phyloP scores from a whole-genome alignment of 2,888 invertebrate species.

The Philaethria dido region DNA sequence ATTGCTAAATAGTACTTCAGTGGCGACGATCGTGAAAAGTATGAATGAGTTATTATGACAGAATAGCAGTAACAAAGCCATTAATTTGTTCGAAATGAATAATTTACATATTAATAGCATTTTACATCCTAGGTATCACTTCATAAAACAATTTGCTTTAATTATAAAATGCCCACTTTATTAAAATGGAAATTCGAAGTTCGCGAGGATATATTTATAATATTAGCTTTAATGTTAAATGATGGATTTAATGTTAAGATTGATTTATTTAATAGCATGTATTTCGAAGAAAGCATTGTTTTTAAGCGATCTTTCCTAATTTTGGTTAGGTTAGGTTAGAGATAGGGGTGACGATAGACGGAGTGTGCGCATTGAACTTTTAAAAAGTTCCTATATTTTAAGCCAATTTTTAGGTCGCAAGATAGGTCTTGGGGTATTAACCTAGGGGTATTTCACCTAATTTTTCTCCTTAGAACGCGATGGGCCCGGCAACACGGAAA shows the following conservation, averaged over 20 bases:
- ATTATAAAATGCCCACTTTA: constrained; percentile 20
- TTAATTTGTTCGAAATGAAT: constrained; percentile 33
- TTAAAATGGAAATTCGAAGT: constrained; percentile 7
- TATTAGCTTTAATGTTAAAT: neutral
- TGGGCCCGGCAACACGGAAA: no score
- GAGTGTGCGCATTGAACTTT: no score
- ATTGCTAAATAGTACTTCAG: constrained; percentile 21
- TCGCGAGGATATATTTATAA: neutral
- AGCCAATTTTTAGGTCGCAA: no score
- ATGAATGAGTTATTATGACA: constrained; percentile 30
- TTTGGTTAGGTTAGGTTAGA: no score
- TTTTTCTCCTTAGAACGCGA: no score
- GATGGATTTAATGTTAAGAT: neutral
- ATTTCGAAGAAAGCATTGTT: no score
- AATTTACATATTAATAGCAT: constrained; percentile 30
- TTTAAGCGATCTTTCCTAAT: no score
- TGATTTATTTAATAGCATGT: no score
- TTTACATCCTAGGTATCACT: constrained; percentile 29
- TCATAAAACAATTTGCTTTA: constrained; percentile 31
- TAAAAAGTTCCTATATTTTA: no score
- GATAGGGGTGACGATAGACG: no score
- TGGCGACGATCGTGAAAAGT: constrained; percentile 30
- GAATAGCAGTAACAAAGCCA: constrained; percentile 29
- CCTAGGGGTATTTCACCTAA: no score
- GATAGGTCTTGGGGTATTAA: no score